phyloP scores from a whole-genome alignment of 2,888 invertebrate genomes.

The Antheraea yamamai region DNA sequence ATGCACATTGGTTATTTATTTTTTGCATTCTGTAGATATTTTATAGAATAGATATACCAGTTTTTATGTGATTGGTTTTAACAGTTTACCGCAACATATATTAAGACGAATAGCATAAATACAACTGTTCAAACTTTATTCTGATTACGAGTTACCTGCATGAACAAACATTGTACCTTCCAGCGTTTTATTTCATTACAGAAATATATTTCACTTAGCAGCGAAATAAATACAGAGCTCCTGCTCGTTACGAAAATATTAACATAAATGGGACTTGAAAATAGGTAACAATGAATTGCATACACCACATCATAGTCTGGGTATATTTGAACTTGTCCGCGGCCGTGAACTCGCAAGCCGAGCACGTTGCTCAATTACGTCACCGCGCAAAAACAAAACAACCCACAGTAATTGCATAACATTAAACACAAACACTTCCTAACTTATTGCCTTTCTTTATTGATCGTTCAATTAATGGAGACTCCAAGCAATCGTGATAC shows the following conservation, averaged over 20 bases:
- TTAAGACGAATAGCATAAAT: too few species aligned
- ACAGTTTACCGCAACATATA: too few species aligned
- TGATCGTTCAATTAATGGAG: background rate
- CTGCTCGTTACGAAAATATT: background rate
- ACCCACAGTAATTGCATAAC: conserved; percentile 69
- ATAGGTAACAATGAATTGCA: conserved; percentile 13
- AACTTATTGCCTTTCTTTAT: conserved; percentile 9
- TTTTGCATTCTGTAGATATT: too few species aligned
- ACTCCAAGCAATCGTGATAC: background rate
- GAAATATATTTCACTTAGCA: background rate
- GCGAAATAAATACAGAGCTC: background rate
- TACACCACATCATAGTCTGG: conserved; percentile 9
- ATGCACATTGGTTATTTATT: too few species aligned
- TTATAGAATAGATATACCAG: too few species aligned
- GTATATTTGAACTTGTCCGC: conserved; percentile 56
- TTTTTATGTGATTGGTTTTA: too few species aligned
- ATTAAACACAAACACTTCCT: conserved; percentile 49
- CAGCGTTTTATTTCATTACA: background rate
- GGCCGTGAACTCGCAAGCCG: conserved; percentile 59
- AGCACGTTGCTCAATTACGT: conserved; percentile 56
- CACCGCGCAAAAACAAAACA: conserved; percentile 55
- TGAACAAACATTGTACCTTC: background rate
- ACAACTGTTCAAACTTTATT: too few species aligned
- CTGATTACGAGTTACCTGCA: background rate
- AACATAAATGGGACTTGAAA: background rate